These are phyloP conservation scores for Acleris emargana DNA, from an alignment of 2,888 invertebrate genomes.

Conservation along the genomic window DNA sequence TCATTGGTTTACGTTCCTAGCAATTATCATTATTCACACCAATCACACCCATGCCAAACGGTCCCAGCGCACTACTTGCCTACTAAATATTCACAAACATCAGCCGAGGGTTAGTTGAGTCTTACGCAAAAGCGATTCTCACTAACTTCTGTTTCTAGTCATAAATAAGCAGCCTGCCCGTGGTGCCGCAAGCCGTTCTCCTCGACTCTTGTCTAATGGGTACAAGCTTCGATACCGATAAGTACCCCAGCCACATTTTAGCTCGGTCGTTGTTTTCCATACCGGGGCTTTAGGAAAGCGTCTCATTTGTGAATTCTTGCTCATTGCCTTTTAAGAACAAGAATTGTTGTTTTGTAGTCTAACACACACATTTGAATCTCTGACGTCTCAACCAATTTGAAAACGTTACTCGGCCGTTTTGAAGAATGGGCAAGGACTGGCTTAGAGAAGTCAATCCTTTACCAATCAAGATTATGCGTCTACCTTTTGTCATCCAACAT, in stretches of 20 bases:
- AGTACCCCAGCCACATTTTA: constrained; percentile 25
- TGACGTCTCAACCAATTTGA: too few relatives aligned
- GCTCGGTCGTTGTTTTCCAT: constrained; percentile 31
- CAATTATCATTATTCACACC: constrained; percentile 10
- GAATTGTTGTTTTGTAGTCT: constrained; percentile 18
- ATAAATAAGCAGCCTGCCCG: constrained; percentile 17
- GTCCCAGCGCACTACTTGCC: not conserved
- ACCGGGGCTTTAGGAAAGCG: constrained; percentile 20
- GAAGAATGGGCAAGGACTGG: too few relatives aligned
- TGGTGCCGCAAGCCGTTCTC: constrained; percentile 1
- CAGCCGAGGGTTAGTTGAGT: constrained; percentile 5
- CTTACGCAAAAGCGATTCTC: constrained; percentile 18
- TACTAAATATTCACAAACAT: constrained; percentile 6
- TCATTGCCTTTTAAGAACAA: constrained; percentile 27
- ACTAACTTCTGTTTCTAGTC: constrained; percentile 16
- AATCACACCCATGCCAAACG: not conserved
- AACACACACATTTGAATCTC: constrained; percentile 2
- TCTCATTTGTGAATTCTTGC: constrained; percentile 31
- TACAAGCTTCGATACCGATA: constrained; percentile 20
- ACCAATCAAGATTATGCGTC: too few relatives aligned
- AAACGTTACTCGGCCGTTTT: too few relatives aligned
- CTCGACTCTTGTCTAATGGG: constrained; percentile 19
- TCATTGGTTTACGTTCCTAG: not conserved
- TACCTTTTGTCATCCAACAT: too few relatives aligned
- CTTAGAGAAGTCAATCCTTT: too few relatives aligned